Evolutionary conservation across 2,113 vertebrate genomes (phyloP), one percentile per base, ranked within the genome.

Genomic region (Cavia aperea): DNA sequence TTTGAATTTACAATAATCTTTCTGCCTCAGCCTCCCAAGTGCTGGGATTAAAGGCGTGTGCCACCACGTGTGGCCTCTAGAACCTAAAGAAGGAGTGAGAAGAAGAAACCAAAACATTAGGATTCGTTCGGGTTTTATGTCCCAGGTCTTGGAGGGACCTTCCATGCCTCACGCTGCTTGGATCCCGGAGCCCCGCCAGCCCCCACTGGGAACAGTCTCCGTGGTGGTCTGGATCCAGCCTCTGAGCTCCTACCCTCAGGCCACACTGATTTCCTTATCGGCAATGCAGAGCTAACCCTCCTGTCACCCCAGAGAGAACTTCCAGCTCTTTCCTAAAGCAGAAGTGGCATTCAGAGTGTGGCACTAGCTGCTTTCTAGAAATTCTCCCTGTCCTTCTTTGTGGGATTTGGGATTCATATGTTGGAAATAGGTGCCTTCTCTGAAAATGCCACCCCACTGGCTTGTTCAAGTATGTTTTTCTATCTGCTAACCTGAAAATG

Each of bases 81-180:
- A 60, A 3, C 36, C 54, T 12, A 33, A 49, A 21, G 19, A 39
- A 56, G 13, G n/a, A 43, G 11, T 3, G 63, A 26, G 29, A 62
- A n/a, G 49, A 4, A 13, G 43, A 9, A 43, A 23, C 13, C 4
- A 9, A 14, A 29, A 33, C 1, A 18, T 23, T 0, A 9, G 49
- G 66, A 21, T 29, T 56, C 31, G 12, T 29, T 14, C 3, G 21
- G n/a, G 18, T 21, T 1, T 2, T 9, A 8, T 63, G 10, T 63
- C 18, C 14, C 2, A n/a, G 19, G 16, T 15, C 46, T 12, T 21
- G 12, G 5, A 24, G 72, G 24, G 15, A 1, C 70, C 23, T 29
- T 36, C n/a, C 24, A 0, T 1, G 12, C 15, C 2, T 68, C 7
- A 5, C 4, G 1, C 29, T 60, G 7, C 46, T 33, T 54, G 7